These are phyloP conservation scores for Vollenhovia emeryi DNA, from an alignment of 1,140 invertebrate species.

Conservation along the genomic window DNA sequence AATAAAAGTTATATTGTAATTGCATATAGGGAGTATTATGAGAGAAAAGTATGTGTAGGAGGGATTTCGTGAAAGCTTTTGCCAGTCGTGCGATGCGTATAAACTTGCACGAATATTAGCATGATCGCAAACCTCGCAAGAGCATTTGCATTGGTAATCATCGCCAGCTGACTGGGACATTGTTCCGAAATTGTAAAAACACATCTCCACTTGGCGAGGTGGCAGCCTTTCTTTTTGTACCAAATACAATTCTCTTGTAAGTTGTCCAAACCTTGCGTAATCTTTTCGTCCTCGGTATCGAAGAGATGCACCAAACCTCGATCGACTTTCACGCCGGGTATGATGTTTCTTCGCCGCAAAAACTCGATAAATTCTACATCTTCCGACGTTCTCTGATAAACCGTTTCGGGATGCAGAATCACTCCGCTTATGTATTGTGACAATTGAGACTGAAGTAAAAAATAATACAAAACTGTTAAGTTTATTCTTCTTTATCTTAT, in stretches of 20 bases:
- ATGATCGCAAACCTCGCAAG: slow-evolving; percentile 87
- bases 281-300: slow-evolving; percentile 96
- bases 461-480: not conserved
- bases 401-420: slow-evolving; percentile 98
- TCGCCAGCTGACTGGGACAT: slow-evolving; percentile 94
- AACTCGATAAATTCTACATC: slow-evolving; percentile 93
- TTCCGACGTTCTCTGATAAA: slow-evolving; percentile 97
- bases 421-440: slow-evolving; percentile 94
- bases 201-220: slow-evolving; percentile 99
- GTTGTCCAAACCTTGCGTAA: slow-evolving; percentile 98
- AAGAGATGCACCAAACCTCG: slow-evolving; percentile 95
- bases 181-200: slow-evolving; percentile 96
- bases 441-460: slow-evolving; percentile 43
- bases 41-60: no score
- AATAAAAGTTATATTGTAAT: not conserved
- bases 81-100: not conserved
- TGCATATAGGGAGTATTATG: no score
- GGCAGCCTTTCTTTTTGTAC: slow-evolving; percentile 99
- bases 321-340: slow-evolving; percentile 97
- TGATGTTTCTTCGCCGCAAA: slow-evolving; percentile 93
- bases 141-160: slow-evolving; percentile 97
- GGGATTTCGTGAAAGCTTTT: no score
- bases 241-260: slow-evolving; percentile 96
- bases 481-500: not conserved
- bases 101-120: not conserved